phyloP scores from a whole-genome alignment of 1,140 invertebrate genomes.

The Formica selysi region DNA sequence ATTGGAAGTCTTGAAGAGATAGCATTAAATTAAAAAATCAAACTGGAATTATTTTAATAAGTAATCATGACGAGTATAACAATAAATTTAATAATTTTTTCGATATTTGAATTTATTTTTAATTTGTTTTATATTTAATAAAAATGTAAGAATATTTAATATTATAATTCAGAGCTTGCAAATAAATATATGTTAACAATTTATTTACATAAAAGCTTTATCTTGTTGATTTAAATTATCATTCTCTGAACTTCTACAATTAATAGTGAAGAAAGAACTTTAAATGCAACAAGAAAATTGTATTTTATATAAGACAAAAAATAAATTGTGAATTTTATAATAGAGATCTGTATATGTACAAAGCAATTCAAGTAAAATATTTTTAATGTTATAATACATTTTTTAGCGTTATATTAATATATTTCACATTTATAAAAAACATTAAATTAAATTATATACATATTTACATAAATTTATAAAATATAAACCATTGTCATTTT shows the following conservation, averaged over 20 bases:
- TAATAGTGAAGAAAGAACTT: neutral
- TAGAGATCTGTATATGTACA: neutral
- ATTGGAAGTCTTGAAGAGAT: neutral
- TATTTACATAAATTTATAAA: neutral
- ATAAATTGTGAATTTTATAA: slow-evolving; percentile 3
- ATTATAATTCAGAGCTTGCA: neutral
- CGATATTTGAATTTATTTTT: neutral
- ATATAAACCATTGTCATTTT: neutral
- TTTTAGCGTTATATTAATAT: neutral
- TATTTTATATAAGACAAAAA: neutral
- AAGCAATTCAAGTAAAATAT: neutral
- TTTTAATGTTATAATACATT: slow-evolving; percentile 14
- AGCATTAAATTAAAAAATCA: slow-evolving; percentile 4
- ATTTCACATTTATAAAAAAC: too few relatives aligned
- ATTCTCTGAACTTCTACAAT: neutral
- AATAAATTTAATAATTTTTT: slow-evolving; percentile 5
- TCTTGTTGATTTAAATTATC: too few relatives aligned
- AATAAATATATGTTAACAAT: neutral
- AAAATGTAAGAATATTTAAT: slow-evolving; percentile 12
- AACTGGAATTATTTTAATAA: neutral
- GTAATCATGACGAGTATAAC: neutral
- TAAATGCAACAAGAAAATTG: neutral
- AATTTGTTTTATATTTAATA: neutral
- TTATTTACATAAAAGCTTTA: neutral
- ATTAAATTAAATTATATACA: neutral